Base-by-base conservation (phyloP, 2,113 vertebrate genomes). In the Tinamus guttatus region DNA sequence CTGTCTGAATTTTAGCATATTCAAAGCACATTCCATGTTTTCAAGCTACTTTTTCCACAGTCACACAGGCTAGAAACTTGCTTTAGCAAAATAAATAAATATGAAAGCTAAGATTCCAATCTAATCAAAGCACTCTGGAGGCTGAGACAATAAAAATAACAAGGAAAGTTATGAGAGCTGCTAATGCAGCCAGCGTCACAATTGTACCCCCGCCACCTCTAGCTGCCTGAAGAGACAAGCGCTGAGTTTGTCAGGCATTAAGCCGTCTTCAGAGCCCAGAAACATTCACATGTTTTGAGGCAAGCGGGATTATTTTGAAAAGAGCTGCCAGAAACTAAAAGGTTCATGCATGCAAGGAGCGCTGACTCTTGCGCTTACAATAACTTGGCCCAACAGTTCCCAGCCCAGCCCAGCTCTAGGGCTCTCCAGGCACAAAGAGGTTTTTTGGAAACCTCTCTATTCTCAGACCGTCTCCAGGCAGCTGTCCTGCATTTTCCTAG, bases 231-330 rank as follows among this genome's bases (percentile, higher is more conserved):
- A 89, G 69, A 96, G 90, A 79, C 88, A 79, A 88, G 83, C 5
- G 1, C 73, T 71, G 58, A 89, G 28, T 75, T 74, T 45, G 58
- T 83, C 80, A 88, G 73, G 90, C 90, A 60, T 70, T 85, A 73
- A 69, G 77, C 67, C 59, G 81, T 77, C 73, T 88, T 5, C 1
- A 84, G 78, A 92, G 86, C 81, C 81, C 90, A 87, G 74, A 93
- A 94, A 94, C 8, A 3, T 34, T 81, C 83, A 88, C 27, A 67
- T 62, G 43, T 90, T 92, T 89, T 93, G 74, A 93, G 63, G 74
- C 93, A 93, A 92, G 93, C 52, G 51, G 67, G 54, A 85, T 95
- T 94, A 85, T 96, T 96, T 96, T 92, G 83, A 92, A 59, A 92
- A 67, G 83, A 87, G 59, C 59, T 96, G 86, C 83, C 94, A 96